Conservation (phyloP, 2,888 invertebrate genomes). For the Athalia circularis region DNA sequence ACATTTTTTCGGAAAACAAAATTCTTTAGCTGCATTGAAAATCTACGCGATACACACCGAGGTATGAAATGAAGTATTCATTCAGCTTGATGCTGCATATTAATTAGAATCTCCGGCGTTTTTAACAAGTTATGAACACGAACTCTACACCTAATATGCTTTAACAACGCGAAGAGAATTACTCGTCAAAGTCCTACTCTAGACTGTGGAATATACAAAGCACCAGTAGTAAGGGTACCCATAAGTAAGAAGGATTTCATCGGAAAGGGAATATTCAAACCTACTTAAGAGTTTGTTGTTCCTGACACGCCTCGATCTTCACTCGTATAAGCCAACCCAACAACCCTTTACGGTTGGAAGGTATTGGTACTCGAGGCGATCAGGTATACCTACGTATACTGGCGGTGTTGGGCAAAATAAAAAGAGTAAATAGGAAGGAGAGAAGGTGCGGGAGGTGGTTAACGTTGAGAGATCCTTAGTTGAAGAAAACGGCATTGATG, state of each 20-base stretch:
- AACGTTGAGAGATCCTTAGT: constrained; percentile 9
- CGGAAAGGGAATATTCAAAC: constrained; percentile 35
- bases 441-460: background rate
- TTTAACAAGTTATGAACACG: too few species aligned
- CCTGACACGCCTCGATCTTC: constrained; percentile 42
- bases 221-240: background rate
- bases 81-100: too few species aligned
- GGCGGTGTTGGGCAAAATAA: background rate
- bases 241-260: constrained; percentile 25
- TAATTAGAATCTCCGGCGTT: too few species aligned
- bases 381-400: constrained; percentile 4
- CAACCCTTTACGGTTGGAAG: constrained; percentile 37
- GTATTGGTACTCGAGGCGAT: background rate
- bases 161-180: too few species aligned
- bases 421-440: constrained; percentile 10
- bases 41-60: too few species aligned
- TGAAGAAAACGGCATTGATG: constrained; percentile 23
- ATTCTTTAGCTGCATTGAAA: too few species aligned
- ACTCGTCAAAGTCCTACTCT: background rate
- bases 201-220: background rate
- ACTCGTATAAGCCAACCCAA: constrained; percentile 23
- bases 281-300: constrained; percentile 33
- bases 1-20: background rate
- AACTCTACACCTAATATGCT: too few species aligned
- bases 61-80: too few species aligned